Evolutionary conservation across 2,113 vertebrate species (phyloP).

Genomic region (Corynorhinus townsendii): DNA sequence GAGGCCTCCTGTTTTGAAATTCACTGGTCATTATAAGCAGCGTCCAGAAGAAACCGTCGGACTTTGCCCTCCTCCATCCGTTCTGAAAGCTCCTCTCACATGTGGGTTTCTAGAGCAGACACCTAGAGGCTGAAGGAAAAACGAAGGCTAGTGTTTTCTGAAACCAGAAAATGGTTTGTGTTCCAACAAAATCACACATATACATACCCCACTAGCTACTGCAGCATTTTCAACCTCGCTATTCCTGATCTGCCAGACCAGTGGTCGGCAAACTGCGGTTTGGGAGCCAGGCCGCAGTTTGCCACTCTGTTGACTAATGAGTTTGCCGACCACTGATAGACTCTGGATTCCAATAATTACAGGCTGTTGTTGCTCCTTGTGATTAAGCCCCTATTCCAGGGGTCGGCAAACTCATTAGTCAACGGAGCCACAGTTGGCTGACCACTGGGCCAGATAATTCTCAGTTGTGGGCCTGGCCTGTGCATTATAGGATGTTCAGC

Average conservation of each 20-base stretch:
- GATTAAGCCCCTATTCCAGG: no score
- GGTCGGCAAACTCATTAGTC: no score
- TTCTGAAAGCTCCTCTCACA: neutral
- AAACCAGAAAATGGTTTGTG: neutral
- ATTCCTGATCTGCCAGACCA: neutral
- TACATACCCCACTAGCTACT: neutral
- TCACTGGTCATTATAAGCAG: neutral
- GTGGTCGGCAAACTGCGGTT: no score
- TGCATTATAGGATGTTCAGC: neutral
- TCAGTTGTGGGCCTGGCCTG: neutral
- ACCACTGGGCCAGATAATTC: no score
- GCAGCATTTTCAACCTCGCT: neutral
- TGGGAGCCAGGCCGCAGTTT: no score
- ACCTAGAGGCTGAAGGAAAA: neutral
- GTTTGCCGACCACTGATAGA: no score
- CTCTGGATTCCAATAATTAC: no score
- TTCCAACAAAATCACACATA: neutral
- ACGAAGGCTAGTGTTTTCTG: neutral
- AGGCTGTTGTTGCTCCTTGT: no score
- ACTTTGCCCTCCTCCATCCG: neutral
- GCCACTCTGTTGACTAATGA: no score
- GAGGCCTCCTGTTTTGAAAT: constrained; percentile 46
- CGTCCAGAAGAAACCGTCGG: neutral
- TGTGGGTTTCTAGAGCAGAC: neutral
- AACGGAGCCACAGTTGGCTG: no score